These are phyloP conservation scores for Epinephelus fuscoguttatus DNA, from an alignment of 2,113 vertebrate genomes.

Conservation along the genomic window DNA sequence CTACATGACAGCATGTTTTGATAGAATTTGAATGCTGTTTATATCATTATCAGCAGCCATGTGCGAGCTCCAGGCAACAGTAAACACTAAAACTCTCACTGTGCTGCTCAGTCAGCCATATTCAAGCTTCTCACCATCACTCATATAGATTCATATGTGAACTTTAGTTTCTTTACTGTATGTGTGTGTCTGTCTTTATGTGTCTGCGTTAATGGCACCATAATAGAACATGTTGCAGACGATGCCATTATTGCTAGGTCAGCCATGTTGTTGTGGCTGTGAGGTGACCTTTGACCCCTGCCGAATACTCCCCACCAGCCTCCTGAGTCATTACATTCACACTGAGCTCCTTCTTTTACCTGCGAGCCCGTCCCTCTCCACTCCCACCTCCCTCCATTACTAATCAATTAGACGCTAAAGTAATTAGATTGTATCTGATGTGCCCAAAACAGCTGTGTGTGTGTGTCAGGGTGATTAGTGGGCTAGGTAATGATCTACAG, in stretches of 20 bases:
- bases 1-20: constrained; percentile 26
- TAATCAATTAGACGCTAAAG: constrained; percentile 77
- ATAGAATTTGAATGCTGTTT: constrained; percentile 53
- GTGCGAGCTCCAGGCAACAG: constrained; percentile 40
- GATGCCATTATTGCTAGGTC: constrained; percentile 53
- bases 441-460: constrained; percentile 55
- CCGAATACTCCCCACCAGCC: neutral
- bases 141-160: constrained; percentile 30
- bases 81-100: neutral
- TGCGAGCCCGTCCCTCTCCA: constrained; percentile 28
- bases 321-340: constrained; percentile 55
- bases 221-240: constrained; percentile 21
- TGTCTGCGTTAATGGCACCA: constrained; percentile 41
- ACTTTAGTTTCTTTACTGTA: neutral
- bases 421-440: constrained; percentile 81
- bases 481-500: constrained; percentile 88
- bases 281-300: constrained; percentile 40
- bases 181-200: constrained; percentile 30
- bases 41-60: constrained; percentile 21
- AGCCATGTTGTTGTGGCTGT: constrained; percentile 49
- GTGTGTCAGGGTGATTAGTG: constrained; percentile 83
- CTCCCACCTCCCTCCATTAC: constrained; percentile 64
- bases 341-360: constrained; percentile 46
- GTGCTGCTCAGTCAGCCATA: constrained; percentile 59
- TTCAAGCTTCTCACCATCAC: constrained; percentile 24